Percentiles rank a stretch among this genome's conserved stretches.
Conservation (phyloP, 2,797 vertebrate species). For the Emydoidea blandingii region DNA sequence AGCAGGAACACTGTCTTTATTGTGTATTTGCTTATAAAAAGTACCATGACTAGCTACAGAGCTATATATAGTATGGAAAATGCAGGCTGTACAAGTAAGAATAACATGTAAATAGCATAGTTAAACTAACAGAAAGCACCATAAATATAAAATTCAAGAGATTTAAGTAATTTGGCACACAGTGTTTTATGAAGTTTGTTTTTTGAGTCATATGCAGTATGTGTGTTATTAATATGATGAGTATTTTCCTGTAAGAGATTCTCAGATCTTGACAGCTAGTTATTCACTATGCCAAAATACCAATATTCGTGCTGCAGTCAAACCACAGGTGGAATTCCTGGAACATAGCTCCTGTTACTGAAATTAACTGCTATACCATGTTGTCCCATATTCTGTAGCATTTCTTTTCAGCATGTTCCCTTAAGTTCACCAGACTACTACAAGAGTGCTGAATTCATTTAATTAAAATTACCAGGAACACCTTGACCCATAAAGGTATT, state of each 20-base stretch:
- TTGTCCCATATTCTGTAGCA: constrained; percentile 49
- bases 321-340: constrained; percentile 59
- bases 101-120: constrained; percentile 4
- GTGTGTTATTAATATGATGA: constrained; percentile 59
- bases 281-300: constrained; percentile 66
- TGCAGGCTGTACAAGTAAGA: not conserved
- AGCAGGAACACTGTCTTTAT: not conserved
- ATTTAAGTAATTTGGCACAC: constrained; percentile 38
- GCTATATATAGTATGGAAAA: constrained; percentile 43
- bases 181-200: constrained; percentile 54
- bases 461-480: constrained; percentile 51
- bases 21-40: not conserved
- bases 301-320: constrained; percentile 65
- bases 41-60: not conserved
- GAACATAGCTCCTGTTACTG: constrained; percentile 51
- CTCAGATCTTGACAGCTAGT: constrained; percentile 59
- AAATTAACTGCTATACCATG: constrained; percentile 36
- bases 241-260: constrained; percentile 71
- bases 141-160: not conserved
- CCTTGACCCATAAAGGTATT: constrained; percentile 68
- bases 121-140: constrained; percentile 25
- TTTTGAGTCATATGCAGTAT: constrained; percentile 66
- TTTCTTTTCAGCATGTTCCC: constrained; percentile 34
- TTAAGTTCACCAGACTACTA: constrained; percentile 29
- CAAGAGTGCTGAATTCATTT: constrained; percentile 46